phyloP scores from a whole-genome alignment of 2,888 invertebrate species.

The Elysia crispata region DNA sequence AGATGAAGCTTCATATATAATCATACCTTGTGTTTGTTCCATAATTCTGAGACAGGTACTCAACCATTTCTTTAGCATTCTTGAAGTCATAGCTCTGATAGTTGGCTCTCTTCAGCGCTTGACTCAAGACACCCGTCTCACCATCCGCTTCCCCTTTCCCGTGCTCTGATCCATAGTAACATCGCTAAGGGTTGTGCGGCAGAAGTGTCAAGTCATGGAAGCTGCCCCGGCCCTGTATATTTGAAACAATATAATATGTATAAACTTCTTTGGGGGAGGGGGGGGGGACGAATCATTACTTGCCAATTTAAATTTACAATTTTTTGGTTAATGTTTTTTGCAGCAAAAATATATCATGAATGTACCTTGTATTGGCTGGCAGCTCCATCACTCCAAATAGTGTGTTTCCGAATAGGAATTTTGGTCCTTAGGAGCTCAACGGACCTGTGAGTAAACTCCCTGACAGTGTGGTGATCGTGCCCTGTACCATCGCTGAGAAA shows the following conservation, averaged over 20 bases:
- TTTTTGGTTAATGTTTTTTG: too few relatives aligned
- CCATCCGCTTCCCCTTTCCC: constrained; percentile 35
- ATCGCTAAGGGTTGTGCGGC: not conserved
- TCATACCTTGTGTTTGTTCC: not conserved
- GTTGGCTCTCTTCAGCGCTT: not conserved
- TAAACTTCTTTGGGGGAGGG: too few relatives aligned
- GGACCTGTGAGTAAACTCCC: not conserved
- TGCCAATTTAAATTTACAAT: too few relatives aligned
- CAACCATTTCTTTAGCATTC: not conserved
- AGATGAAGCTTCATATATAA: not conserved
- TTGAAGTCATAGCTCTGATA: not conserved
- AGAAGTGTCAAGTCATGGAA: not conserved
- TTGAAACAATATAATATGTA: not conserved
- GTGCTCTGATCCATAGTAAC: constrained; percentile 34
- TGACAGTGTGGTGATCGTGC: constrained; percentile 31
- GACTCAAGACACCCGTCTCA: constrained; percentile 25
- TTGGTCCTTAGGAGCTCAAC: not conserved
- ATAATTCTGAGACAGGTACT: not conserved
- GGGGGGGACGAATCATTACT: too few relatives aligned
- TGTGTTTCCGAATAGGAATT: not conserved
- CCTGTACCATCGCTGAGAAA: constrained; percentile 16
- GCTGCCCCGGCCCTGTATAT: not conserved
- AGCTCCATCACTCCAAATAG: constrained; percentile 24
- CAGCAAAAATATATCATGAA: too few relatives aligned
- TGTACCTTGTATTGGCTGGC: constrained; percentile 25